Evolutionary conservation across 1,140 invertebrate species (phyloP).

Genomic region (Drosophila azteca): DNA sequence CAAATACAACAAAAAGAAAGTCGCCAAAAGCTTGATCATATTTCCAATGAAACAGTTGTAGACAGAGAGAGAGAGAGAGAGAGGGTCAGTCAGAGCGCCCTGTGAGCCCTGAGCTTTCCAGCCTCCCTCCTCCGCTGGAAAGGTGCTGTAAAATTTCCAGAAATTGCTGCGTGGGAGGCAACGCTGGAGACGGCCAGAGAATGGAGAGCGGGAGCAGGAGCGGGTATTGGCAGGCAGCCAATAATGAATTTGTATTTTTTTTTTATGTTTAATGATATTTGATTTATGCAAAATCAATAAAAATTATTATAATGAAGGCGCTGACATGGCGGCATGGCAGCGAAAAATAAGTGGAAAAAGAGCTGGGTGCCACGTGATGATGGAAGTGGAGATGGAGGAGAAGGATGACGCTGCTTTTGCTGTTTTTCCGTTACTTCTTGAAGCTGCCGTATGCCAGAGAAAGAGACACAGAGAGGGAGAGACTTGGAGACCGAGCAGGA

Average conservation of each 20-base stretch:
- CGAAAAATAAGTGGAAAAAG: slow-evolving; percentile 37
- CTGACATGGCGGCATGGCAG: slow-evolving; percentile 65
- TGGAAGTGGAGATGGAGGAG: slow-evolving; percentile 18
- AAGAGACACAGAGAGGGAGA: too few species aligned
- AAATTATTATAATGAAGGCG: slow-evolving; percentile 82
- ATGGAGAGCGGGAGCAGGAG: slow-evolving; percentile 18
- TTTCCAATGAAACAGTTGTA: slow-evolving; percentile 41
- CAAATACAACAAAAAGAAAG: slow-evolving; percentile 38
- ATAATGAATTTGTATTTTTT: slow-evolving; percentile 76
- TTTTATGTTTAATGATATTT: slow-evolving; percentile 46
- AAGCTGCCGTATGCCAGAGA: too few species aligned
- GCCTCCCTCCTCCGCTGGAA: slow-evolving; percentile 33
- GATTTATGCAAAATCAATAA: slow-evolving; percentile 82
- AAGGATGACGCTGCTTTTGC: slow-evolving; percentile 52
- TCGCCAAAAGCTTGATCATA: slow-evolving; percentile 20
- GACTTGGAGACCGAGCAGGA: neutral
- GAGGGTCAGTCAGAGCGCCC: slow-evolving; percentile 49
- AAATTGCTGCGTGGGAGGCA: slow-evolving; percentile 53
- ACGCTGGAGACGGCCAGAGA: slow-evolving; percentile 16
- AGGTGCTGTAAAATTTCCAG: slow-evolving; percentile 65
- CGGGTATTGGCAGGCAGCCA: slow-evolving; percentile 42
- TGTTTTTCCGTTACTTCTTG: slow-evolving; percentile 61
- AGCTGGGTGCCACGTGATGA: slow-evolving; percentile 56
- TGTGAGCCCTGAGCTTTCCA: slow-evolving; percentile 51
- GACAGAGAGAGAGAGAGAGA: slow-evolving; percentile 2